Percentiles rank a stretch among this genome's conserved stretches.
phyloP scores from a whole-genome alignment of 2,113 vertebrate genomes.

The Ibidorhyncha struthersii region DNA sequence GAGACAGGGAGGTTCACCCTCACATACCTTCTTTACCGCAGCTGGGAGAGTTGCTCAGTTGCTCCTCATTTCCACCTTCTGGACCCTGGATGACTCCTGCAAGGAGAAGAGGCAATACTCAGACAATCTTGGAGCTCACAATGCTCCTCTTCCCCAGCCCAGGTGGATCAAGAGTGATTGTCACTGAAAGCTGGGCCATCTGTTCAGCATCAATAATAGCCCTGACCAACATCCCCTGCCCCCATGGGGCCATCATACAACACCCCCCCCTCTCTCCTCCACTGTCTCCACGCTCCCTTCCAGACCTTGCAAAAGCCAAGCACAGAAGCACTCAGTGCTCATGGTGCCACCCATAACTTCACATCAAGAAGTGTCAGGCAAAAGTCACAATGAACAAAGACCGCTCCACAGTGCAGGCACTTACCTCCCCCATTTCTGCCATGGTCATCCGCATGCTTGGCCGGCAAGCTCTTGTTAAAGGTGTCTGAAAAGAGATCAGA shows the following conservation, averaged over 20 bases:
- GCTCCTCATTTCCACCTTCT: not conserved
- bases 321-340: rapidly evolving
- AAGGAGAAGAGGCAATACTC: not conserved
- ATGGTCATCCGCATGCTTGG: not conserved
- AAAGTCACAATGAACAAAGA: not conserved
- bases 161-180: not conserved
- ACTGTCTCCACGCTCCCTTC: not conserved
- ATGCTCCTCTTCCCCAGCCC: not conserved
- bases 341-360: not conserved
- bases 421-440: not conserved
- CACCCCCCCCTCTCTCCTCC: not conserved
- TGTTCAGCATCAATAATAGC: not conserved
- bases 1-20: not conserved
- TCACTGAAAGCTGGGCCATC: not conserved
- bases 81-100: not conserved
- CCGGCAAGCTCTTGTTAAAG: not conserved
- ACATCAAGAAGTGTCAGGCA: not conserved
- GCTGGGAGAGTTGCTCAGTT: not conserved
- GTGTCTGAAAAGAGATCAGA: not conserved
- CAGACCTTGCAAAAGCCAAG: not conserved
- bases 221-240: not conserved
- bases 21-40: not conserved
- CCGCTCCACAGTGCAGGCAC: not conserved
- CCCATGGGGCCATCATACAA: not conserved
- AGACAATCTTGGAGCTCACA: not conserved